Conservation (phyloP, 1,140 invertebrate genomes). For the Drosophila guanche region DNA sequence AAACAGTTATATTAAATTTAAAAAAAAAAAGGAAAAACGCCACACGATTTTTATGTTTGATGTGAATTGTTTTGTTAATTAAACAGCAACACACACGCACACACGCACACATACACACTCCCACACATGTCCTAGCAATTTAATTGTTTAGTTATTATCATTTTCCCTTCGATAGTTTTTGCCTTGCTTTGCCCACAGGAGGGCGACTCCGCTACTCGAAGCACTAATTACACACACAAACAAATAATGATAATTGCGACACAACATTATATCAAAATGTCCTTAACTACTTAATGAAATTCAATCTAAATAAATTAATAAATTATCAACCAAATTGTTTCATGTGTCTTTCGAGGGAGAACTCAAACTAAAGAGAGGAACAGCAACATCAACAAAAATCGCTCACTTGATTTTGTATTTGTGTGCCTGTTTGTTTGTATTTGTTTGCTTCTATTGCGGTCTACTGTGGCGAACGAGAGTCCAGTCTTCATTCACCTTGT, state of each 20-base stretch:
- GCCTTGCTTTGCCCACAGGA: constrained; percentile 17
- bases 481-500: too few relatives aligned
- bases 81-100: constrained; percentile 42
- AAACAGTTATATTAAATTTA: constrained; percentile 62
- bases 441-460: too few relatives aligned
- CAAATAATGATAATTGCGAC: constrained; percentile 60
- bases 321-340: constrained; percentile 44
- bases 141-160: constrained; percentile 76
- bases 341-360: neutral
- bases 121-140: constrained; percentile 71
- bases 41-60: constrained; percentile 65
- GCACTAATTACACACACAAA: constrained; percentile 54
- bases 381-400: neutral
- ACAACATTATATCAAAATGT: constrained; percentile 77
- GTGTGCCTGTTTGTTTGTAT: too few relatives aligned
- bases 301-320: constrained; percentile 80
- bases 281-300: constrained; percentile 81
- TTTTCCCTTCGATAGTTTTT: constrained; percentile 43
- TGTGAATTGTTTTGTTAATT: constrained; percentile 55
- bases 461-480: too few relatives aligned
- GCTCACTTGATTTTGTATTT: too few relatives aligned
- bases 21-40: constrained; percentile 27
- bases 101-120: constrained; percentile 28
- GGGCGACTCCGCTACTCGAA: constrained; percentile 37
- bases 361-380: too few relatives aligned